A percentile compares a stretch with the other conserved stretches of the same genome.
phyloP scores from a whole-genome alignment of 2,113 vertebrate genomes.

The Xerus inauris region DNA sequence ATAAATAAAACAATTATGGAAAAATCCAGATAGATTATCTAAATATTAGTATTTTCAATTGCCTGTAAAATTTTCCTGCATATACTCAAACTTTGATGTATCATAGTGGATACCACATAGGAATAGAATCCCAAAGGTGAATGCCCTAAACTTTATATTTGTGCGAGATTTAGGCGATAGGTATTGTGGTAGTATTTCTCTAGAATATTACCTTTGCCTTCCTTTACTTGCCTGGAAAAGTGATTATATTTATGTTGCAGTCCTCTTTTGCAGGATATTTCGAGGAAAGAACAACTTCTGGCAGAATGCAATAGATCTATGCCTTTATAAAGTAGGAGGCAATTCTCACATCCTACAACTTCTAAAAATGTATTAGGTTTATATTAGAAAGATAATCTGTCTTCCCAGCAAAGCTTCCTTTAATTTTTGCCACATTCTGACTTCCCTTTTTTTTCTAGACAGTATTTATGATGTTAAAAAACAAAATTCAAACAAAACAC shows the following conservation, averaged over 20 bases:
- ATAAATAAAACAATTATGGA: neutral
- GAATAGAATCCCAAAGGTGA: neutral
- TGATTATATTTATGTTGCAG: neutral
- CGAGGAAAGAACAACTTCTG: slow-evolving; percentile 55
- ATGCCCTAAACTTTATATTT: neutral
- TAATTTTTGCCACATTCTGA: slow-evolving; percentile 53
- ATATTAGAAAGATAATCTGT: slow-evolving; percentile 66
- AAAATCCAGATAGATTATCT: neutral
- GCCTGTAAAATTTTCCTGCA: neutral
- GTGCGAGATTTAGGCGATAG: neutral
- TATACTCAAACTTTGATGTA: neutral
- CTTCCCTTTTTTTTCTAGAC: slow-evolving; percentile 40
- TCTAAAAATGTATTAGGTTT: slow-evolving; percentile 70
- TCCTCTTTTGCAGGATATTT: slow-evolving; percentile 59
- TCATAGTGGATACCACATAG: neutral
- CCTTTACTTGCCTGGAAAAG: slow-evolving; percentile 47
- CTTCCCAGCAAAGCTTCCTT: slow-evolving; percentile 50
- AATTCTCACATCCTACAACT: slow-evolving; percentile 68
- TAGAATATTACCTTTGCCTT: neutral
- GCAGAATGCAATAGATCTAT: slow-evolving; percentile 54
- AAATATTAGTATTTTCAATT: slow-evolving; percentile 17
- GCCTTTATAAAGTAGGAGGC: slow-evolving; percentile 48
- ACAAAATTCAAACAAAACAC: slow-evolving; percentile 36
- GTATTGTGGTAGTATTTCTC: neutral
- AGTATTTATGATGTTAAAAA: slow-evolving; percentile 47